phyloP scores from a whole-genome alignment of 2,797 vertebrate genomes.

The Capromys pilorides region DNA sequence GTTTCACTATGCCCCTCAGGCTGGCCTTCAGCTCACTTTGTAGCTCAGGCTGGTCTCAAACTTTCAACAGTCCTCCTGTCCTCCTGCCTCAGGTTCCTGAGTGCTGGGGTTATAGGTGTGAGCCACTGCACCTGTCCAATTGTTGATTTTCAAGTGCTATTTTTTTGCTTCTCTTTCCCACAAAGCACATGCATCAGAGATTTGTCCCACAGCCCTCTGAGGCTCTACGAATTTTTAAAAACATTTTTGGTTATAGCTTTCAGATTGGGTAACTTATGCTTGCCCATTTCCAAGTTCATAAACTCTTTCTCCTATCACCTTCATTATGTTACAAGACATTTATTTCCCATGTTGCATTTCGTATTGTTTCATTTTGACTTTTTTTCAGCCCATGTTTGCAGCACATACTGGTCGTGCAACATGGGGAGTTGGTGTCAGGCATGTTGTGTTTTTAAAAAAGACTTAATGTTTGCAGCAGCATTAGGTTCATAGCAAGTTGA shows the following conservation, averaged over 20 bases:
- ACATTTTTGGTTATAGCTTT: background rate
- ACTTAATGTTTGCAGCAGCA: background rate
- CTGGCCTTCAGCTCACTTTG: too few relatives aligned
- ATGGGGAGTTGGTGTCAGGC: background rate
- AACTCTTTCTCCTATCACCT: background rate
- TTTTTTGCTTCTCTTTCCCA: background rate
- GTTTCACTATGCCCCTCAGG: too few relatives aligned
- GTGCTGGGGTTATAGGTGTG: too few relatives aligned
- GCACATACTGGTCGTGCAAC: too few relatives aligned
- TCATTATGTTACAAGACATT: too few relatives aligned
- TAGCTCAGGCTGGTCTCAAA: too few relatives aligned
- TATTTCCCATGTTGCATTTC: background rate
- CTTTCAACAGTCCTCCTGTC: too few relatives aligned
- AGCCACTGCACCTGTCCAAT: too few relatives aligned
- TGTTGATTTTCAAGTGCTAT: background rate
- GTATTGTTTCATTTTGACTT: background rate
- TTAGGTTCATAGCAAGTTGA: background rate
- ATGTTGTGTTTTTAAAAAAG: background rate
- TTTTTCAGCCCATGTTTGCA: background rate
- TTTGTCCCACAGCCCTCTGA: background rate
- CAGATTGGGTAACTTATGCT: background rate
- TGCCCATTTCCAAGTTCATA: background rate
- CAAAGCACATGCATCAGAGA: rapidly evolving
- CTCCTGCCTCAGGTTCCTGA: too few relatives aligned
- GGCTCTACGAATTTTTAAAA: background rate